phyloP scores from a whole-genome alignment of 2,113 vertebrate species.

The Heterotis niloticus region DNA sequence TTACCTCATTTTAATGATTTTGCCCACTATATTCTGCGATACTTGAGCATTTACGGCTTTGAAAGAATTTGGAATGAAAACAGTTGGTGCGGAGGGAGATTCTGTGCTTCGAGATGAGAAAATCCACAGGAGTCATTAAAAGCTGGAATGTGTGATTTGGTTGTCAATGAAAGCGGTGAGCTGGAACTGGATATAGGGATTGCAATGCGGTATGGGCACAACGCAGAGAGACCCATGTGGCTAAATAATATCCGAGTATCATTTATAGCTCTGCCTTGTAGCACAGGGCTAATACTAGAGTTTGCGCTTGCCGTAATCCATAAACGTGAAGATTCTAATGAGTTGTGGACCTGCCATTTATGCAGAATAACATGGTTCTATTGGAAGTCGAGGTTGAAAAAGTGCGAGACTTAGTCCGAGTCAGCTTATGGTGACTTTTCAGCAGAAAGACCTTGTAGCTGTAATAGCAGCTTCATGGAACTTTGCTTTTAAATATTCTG shows the following conservation, averaged over 20 bases:
- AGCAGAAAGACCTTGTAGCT: no score
- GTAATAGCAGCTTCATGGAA: no score
- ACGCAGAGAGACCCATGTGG: neutral
- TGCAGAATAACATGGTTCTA: no score
- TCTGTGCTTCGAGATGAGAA: constrained; percentile 4
- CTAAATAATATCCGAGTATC: neutral
- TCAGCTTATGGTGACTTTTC: no score
- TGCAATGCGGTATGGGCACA: neutral
- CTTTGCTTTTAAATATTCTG: no score
- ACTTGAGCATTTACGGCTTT: constrained; percentile 7
- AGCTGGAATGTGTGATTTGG: constrained; percentile 1
- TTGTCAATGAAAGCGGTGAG: constrained; percentile 18
- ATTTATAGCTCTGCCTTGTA: neutral
- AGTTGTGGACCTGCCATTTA: neutral
- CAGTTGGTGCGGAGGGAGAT: constrained; percentile 6
- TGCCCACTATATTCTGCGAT: neutral
- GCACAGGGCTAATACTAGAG: neutral
- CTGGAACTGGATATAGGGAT: constrained; percentile 11
- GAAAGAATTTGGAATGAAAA: neutral
- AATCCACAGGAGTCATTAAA: constrained; percentile 19
- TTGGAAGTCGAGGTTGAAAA: no score
- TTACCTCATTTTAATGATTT: neutral
- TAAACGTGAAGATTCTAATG: neutral
- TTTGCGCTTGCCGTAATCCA: neutral
- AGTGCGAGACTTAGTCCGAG: no score